phyloP scores from a whole-genome alignment of 1,140 invertebrate species.

The Ostrea edulis region DNA sequence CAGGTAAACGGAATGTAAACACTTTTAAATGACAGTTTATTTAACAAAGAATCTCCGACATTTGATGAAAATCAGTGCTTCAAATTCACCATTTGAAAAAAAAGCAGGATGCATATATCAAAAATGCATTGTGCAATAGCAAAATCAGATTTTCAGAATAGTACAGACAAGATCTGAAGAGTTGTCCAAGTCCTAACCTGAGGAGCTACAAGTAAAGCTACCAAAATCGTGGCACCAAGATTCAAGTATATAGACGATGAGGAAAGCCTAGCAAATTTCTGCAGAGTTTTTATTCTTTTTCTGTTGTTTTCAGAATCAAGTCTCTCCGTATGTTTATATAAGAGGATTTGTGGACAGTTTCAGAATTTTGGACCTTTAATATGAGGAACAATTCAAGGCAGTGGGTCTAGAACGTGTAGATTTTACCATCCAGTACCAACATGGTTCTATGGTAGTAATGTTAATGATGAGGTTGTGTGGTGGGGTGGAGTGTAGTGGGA shows the following conservation, averaged over 20 bases:
- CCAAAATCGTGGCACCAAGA: too few relatives aligned
- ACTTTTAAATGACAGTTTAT: neutral
- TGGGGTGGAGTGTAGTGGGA: constrained; percentile 18
- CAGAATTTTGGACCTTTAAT: neutral
- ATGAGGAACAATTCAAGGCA: neutral
- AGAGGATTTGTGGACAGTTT: neutral
- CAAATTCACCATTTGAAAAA: too few relatives aligned
- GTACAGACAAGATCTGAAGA: too few relatives aligned
- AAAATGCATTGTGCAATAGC: too few relatives aligned
- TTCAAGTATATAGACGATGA: too few relatives aligned
- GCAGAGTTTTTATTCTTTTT: neutral
- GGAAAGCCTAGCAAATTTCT: neutral
- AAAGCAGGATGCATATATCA: too few relatives aligned
- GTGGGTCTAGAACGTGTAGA: neutral
- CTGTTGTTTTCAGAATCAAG: neutral
- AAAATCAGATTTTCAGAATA: too few relatives aligned
- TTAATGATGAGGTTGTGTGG: neutral
- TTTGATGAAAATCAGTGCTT: too few relatives aligned
- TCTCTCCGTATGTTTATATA: neutral
- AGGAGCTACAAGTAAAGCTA: too few relatives aligned
- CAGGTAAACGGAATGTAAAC: neutral
- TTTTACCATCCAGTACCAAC: neutral
- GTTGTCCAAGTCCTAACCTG: too few relatives aligned
- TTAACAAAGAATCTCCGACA: too few relatives aligned
- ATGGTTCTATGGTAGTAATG: too few relatives aligned